phyloP scores from a whole-genome alignment of 2,888 invertebrate species.

The Plagiodera versicolora region DNA sequence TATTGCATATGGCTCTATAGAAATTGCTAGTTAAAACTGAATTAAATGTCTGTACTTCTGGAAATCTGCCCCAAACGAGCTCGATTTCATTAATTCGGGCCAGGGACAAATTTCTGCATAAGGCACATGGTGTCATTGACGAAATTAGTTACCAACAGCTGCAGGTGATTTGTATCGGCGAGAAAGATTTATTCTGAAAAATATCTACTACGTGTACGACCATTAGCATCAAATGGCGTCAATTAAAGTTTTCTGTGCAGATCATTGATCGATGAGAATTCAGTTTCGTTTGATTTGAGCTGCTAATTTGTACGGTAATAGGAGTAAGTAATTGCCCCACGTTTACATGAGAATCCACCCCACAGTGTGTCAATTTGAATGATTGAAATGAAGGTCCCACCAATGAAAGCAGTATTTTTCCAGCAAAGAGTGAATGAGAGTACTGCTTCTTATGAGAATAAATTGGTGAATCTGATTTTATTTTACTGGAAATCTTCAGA shows the following conservation, averaged over 20 bases:
- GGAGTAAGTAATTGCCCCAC: neutral
- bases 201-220: constrained; percentile 2
- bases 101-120: constrained; percentile 1
- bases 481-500: too few species aligned
- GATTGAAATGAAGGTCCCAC: too few species aligned
- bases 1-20: too few species aligned
- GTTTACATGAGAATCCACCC: neutral
- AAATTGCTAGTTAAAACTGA: neutral
- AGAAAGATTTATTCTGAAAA: constrained; percentile 33
- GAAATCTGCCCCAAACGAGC: neutral
- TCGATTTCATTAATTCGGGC: neutral
- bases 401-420: too few species aligned
- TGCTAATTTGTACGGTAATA: neutral
- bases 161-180: constrained; percentile 34
- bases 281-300: constrained; percentile 5
- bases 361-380: too few species aligned
- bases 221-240: constrained; percentile 18
- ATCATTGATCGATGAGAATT: constrained; percentile 9
- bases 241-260: constrained; percentile 13
- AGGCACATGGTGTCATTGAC: constrained; percentile 23
- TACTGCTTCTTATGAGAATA: too few species aligned
- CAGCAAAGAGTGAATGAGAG: too few species aligned
- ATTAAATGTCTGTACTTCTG: too few species aligned
- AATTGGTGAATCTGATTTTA: too few species aligned
- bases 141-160: constrained; percentile 37